Evolutionary conservation across 2,113 vertebrate genomes (phyloP), one percentile per base, ranked within the genome.

Genomic region (Oreocharis arfaki): DNA sequence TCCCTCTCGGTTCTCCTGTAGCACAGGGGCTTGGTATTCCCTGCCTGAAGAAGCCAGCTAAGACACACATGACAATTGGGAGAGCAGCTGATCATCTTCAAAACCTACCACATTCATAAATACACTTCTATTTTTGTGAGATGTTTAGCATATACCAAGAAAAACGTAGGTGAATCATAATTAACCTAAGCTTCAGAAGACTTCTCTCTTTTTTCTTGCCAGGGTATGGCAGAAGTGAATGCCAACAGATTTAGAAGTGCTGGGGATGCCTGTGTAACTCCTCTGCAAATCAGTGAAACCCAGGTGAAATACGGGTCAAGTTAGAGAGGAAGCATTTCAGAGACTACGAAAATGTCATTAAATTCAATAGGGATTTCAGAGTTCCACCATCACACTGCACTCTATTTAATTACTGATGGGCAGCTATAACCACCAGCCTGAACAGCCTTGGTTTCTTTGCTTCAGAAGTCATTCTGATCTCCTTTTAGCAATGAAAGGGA

Each of bases 1-100:
- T 37, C 50, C 24, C 30, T 70, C 19, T 23, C 21, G 13, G 8
- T 9, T 16, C 44, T 63, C 19, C 56, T 35, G 33, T 9, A 73
- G 55, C 1, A 5, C 37, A 33, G 28, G 28, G 15, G 11, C 63
- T 61, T 13, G 16, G 11, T 42, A 52, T 16, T 85, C 44, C 28
- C 67, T 18, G 32, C 37, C 56, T 13, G 10, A 68, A 68, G 4
- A 73, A 77, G 42, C 20, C 84, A 73, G 49, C 37, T 67, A 65
- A 76, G 32, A 81, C 5, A 76, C 3, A 11, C 11, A 8, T 0
- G 6, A 59, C 1, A 11, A 46, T 0, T 21, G 17, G 10, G 32
- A 85, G 19, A 81, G 30, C 30, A 89, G 16, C 46, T 39, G 21
- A 75, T 39, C 3, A 1, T n/a, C 55, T 42, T 37, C 80, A 70